These are phyloP conservation scores for Phylloscopus trochilus DNA, from an alignment of 2,113 vertebrate species.

Conservation along the genomic window DNA sequence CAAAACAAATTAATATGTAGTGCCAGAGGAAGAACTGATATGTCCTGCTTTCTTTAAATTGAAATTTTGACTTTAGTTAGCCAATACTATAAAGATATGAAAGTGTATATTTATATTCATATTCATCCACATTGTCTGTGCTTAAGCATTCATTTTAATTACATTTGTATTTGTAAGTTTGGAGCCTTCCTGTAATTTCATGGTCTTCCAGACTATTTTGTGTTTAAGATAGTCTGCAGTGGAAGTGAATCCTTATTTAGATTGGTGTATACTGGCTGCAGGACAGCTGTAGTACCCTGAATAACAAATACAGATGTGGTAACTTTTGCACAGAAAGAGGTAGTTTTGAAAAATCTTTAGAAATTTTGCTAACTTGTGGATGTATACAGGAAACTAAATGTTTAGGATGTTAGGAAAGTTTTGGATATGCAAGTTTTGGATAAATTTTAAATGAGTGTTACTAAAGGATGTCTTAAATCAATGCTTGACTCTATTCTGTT, in stretches of 20 bases:
- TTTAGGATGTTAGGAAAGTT: neutral
- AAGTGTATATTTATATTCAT: neutral
- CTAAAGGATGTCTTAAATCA: neutral
- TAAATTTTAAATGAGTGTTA: neutral
- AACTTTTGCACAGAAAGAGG: neutral
- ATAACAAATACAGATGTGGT: neutral
- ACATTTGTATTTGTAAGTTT: neutral
- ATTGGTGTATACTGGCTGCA: neutral
- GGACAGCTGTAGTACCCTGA: neutral
- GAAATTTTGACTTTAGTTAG: neutral
- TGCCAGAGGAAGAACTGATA: neutral
- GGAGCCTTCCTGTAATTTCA: neutral
- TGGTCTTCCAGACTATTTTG: neutral
- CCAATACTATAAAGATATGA: neutral
- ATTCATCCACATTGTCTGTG: neutral
- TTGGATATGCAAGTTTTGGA: neutral
- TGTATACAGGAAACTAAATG: neutral
- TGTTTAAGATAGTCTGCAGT: neutral
- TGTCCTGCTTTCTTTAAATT: neutral
- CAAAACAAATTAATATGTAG: neutral
- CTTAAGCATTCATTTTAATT: neutral
- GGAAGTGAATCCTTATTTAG: neutral
- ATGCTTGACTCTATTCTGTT: neutral
- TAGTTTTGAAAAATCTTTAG: neutral
- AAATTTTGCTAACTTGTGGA: neutral